Evolutionary conservation across 2,113 vertebrate genomes (phyloP).

Genomic region (Pelobates fuscus): DNA sequence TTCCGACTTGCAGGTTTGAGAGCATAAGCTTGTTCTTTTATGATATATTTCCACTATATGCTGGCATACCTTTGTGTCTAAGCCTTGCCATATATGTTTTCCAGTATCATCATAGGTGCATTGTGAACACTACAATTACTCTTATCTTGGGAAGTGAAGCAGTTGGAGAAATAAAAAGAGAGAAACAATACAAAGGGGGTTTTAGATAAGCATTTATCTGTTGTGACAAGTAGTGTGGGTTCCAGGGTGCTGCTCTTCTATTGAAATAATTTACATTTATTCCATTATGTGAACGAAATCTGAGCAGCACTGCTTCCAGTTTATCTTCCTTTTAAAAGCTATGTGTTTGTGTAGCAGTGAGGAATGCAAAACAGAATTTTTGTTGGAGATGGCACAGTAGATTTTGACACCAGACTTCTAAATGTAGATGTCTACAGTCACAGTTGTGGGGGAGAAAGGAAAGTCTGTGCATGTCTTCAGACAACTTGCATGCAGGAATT

Average conservation of each 20-base stretch:
- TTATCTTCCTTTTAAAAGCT: background rate
- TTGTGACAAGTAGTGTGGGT: background rate
- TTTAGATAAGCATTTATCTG: background rate
- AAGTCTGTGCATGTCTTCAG: too few relatives aligned
- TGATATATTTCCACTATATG: too few relatives aligned
- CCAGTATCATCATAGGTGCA: background rate
- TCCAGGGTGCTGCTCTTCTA: background rate
- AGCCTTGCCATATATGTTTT: background rate
- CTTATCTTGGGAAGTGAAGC: background rate
- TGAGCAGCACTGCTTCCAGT: background rate
- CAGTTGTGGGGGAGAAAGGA: too few relatives aligned
- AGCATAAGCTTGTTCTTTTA: too few relatives aligned
- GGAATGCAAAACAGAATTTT: background rate
- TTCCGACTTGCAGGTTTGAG: too few relatives aligned
- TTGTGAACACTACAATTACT: background rate
- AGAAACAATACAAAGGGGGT: conserved; percentile 5
- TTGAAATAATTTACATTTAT: conserved; percentile 47
- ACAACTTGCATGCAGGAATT: too few relatives aligned
- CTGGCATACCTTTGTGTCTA: too few relatives aligned
- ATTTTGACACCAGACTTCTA: background rate
- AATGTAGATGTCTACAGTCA: too few relatives aligned
- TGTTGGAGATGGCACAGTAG: background rate
- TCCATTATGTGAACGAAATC: conserved; percentile 13
- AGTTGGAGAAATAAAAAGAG: background rate
- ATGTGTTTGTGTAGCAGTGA: background rate